Conservation (phyloP, 2,888 invertebrate species). For the Cephus sareptanus region DNA sequence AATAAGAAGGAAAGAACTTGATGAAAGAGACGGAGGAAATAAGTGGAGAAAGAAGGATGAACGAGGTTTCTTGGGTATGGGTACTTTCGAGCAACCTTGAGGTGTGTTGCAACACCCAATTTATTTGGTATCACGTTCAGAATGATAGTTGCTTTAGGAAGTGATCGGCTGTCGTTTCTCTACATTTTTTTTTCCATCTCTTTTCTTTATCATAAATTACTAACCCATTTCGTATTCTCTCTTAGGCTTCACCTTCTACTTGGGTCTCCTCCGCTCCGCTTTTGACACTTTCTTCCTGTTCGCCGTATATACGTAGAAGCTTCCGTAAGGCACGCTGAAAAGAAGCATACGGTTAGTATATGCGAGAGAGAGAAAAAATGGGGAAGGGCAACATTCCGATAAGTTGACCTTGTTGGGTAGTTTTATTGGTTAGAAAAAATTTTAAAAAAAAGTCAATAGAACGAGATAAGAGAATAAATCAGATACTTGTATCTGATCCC, state of each 20-base stretch:
- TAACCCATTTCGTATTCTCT: background rate
- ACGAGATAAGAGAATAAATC: no score
- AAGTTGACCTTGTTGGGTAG: no score
- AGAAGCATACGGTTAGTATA: no score
- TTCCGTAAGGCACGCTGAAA: no score
- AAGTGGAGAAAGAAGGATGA: no score
- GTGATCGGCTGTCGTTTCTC: conserved; percentile 1
- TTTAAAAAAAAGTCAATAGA: no score
- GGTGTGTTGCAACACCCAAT: background rate
- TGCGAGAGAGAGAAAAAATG: no score
- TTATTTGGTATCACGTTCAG: background rate
- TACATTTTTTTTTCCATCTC: background rate
- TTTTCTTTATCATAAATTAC: background rate
- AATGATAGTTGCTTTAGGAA: background rate
- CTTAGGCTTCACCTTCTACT: background rate
- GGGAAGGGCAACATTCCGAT: no score
- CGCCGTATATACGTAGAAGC: background rate
- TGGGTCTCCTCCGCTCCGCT: background rate
- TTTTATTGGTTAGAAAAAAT: no score
- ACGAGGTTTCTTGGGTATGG: no score
- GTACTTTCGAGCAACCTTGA: no score
- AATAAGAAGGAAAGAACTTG: background rate
- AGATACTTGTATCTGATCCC: no score
- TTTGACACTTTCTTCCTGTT: background rate
- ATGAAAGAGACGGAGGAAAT: background rate